Evolutionary conservation across 2,113 vertebrate genomes (phyloP).

Genomic region (Nerophis lumbriciformis): DNA sequence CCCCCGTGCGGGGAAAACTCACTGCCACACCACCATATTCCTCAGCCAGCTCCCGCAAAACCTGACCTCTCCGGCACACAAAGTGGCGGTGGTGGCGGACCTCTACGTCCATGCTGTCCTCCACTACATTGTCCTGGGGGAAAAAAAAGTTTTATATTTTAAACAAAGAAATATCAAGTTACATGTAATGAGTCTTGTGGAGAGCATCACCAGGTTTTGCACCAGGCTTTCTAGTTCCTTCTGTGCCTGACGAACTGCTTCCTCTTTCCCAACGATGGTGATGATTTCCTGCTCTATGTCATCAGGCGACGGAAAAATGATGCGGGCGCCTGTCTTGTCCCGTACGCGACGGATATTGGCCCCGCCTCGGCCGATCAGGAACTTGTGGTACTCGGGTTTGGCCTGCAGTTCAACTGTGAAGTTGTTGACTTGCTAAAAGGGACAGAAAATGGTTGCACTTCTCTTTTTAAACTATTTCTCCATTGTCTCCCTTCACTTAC

Average conservation of each 20-base stretch:
- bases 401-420: slow-evolving; percentile 71
- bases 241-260: slow-evolving; percentile 71
- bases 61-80: slow-evolving; percentile 71
- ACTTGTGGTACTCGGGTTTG: slow-evolving; percentile 78
- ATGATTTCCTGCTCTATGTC: slow-evolving; percentile 75
- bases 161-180: no score
- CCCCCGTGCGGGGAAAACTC: slow-evolving; percentile 74
- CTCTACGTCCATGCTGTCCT: slow-evolving; percentile 75
- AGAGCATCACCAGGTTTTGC: slow-evolving; percentile 70
- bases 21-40: slow-evolving; percentile 79
- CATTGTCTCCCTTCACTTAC: slow-evolving; percentile 34
- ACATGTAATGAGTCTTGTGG: neutral
- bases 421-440: slow-evolving; percentile 74
- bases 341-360: slow-evolving; percentile 74
- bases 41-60: slow-evolving; percentile 74
- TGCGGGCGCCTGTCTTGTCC: slow-evolving; percentile 69
- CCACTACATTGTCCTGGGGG: slow-evolving; percentile 73
- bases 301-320: slow-evolving; percentile 73
- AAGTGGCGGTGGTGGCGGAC: slow-evolving; percentile 76
- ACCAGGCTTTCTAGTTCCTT: slow-evolving; percentile 73
- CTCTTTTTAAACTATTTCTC: neutral
- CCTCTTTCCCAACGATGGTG: slow-evolving; percentile 77
- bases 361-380: slow-evolving; percentile 74
- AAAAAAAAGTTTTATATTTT: neutral
- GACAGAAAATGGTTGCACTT: neutral